Evolutionary conservation across 2,797 vertebrate species (phyloP).

Genomic region (Glyptemys insculpta): DNA sequence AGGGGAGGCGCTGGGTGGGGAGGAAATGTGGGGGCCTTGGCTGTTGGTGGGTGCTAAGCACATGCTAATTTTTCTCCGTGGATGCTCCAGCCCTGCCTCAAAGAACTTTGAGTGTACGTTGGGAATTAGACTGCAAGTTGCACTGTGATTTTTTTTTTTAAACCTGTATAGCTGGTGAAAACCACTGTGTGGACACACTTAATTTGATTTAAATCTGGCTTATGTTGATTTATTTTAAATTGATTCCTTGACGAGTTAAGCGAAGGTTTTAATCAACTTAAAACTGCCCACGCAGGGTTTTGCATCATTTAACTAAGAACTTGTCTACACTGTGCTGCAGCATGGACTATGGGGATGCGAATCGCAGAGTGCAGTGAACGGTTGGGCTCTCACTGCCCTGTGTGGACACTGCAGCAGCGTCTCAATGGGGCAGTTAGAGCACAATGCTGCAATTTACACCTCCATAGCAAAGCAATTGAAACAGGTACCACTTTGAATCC

Average conservation of each 20-base stretch:
- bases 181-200: not conserved
- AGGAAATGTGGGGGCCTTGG: too few species aligned
- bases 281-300: not conserved
- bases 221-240: conserved; percentile 7
- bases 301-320: not conserved
- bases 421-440: not conserved
- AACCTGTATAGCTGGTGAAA: not conserved
- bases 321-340: not conserved
- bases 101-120: not conserved
- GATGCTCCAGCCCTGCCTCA: not conserved
- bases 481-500: not conserved
- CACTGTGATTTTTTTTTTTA: not conserved
- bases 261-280: not conserved
- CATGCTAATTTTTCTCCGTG: too few species aligned
- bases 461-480: not conserved
- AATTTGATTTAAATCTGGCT: not conserved
- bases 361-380: too few species aligned
- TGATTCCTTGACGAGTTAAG: not conserved
- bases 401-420: not conserved
- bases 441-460: not conserved
- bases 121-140: not conserved
- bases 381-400: too few species aligned
- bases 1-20: too few species aligned
- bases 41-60: too few species aligned
- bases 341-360: not conserved